These are phyloP conservation scores for Hartigia nigra DNA, from an alignment of 2,888 invertebrate genomes.

Conservation along the genomic window DNA sequence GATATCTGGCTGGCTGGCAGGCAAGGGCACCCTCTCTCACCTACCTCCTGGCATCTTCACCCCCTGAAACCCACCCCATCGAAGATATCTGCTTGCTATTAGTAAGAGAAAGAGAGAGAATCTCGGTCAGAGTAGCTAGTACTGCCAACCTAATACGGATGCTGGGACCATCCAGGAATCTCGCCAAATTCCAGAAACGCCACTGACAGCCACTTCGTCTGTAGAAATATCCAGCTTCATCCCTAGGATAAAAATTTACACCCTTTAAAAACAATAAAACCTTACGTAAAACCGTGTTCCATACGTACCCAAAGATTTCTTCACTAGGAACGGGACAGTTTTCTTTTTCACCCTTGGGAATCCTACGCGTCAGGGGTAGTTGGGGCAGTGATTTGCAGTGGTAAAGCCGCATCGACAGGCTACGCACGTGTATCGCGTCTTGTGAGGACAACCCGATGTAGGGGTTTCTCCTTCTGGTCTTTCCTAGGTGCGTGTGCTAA, in stretches of 20 bases:
- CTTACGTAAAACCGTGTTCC: neutral
- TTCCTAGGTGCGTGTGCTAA: slow-evolving; percentile 39
- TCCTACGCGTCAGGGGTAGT: neutral
- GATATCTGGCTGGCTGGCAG: slow-evolving; percentile 59
- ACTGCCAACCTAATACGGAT: neutral
- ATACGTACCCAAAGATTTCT: too few species aligned
- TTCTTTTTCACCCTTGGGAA: neutral
- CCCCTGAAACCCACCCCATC: neutral
- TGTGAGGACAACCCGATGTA: slow-evolving; percentile 27
- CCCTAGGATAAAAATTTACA: neutral
- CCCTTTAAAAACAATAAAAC: neutral
- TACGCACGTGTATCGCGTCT: slow-evolving; percentile 59
- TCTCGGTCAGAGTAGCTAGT: neutral
- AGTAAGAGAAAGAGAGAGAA: neutral
- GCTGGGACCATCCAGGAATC: neutral
- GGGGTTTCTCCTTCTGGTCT: slow-evolving; percentile 22
- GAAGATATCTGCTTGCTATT: neutral
- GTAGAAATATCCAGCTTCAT: neutral
- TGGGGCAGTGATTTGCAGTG: slow-evolving; percentile 58
- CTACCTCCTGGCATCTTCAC: neutral
- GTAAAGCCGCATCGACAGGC: slow-evolving; percentile 61
- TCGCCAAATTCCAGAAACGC: neutral
- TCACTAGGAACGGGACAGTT: neutral
- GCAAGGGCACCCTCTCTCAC: slow-evolving; percentile 19
- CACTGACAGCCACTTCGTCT: neutral